A percentile compares a stretch with the other conserved stretches of the same genome.
Conservation (phyloP, 2,113 vertebrate species). For the Bagarius yarrelli region DNA sequence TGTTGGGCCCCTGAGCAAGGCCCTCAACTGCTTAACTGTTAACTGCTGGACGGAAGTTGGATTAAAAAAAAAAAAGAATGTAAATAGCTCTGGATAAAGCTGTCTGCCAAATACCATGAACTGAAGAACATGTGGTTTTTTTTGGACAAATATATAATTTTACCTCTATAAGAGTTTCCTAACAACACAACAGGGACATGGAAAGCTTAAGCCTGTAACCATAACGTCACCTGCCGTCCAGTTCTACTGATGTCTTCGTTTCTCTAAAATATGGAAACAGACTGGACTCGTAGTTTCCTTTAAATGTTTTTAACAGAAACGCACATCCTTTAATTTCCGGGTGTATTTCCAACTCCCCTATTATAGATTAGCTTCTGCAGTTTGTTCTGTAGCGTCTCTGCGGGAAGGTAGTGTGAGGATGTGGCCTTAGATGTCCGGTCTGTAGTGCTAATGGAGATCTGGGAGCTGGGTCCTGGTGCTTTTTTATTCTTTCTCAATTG, state of each 20-base stretch:
- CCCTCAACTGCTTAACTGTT: too few species aligned
- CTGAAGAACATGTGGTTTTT: too few species aligned
- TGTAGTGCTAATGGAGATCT: constrained; percentile 29
- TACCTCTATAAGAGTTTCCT: too few species aligned
- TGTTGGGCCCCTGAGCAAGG: too few species aligned
- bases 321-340: not conserved
- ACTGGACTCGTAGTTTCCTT: not conserved
- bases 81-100: too few species aligned
- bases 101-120: too few species aligned
- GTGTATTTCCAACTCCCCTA: constrained; percentile 15
- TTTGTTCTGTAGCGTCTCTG: constrained; percentile 13
- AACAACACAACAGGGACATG: too few species aligned
- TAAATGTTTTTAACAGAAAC: not conserved
- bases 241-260: not conserved
- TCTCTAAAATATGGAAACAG: not conserved
- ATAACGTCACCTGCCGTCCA: too few species aligned
- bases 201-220: too few species aligned
- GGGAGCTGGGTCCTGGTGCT: constrained; percentile 3
- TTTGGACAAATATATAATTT: too few species aligned
- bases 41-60: too few species aligned
- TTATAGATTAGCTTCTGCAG: constrained; percentile 31
- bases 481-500: constrained; percentile 22
- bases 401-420: constrained; percentile 33
- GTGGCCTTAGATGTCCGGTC: constrained; percentile 27
- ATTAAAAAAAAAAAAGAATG: too few species aligned